These are phyloP conservation scores for Australoheros facetus DNA, from an alignment of 2,797 vertebrate species.

Conservation along the genomic window DNA sequence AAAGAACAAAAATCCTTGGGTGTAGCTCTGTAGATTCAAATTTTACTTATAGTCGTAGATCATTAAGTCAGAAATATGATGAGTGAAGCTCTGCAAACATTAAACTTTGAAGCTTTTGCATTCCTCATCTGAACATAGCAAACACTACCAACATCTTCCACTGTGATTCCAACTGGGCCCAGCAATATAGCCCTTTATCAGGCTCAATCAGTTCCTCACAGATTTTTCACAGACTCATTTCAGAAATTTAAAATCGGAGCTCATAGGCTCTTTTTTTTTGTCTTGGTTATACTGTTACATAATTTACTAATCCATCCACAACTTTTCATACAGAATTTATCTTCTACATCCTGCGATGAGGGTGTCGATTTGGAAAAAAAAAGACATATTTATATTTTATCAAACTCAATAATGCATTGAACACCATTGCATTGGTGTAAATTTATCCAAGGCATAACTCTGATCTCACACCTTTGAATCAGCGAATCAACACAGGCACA, in stretches of 20 bases:
- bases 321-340: not conserved
- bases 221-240: not conserved
- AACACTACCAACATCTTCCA: not conserved
- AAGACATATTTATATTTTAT: too few relatives aligned
- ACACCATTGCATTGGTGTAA: not conserved
- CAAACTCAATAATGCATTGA: not conserved
- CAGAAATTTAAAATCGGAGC: not conserved
- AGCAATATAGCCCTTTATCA: not conserved
- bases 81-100: too few relatives aligned
- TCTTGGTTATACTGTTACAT: not conserved
- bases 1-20: not conserved
- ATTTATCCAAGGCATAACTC: not conserved
- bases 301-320: not conserved
- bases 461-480: slow-evolving; percentile 1
- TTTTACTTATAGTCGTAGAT: too few relatives aligned
- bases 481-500: not conserved
- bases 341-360: not conserved
- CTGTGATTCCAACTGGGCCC: not conserved
- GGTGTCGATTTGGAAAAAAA: not conserved
- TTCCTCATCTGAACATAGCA: not conserved
- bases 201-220: not conserved
- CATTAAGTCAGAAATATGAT: too few relatives aligned
- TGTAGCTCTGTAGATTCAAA: too few relatives aligned
- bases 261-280: not conserved
- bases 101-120: not conserved